Evolutionary conservation across 2,888 invertebrate species (phyloP), one percentile per base, ranked within the genome.

Genomic region (Pristionchus mayeri): DNA sequence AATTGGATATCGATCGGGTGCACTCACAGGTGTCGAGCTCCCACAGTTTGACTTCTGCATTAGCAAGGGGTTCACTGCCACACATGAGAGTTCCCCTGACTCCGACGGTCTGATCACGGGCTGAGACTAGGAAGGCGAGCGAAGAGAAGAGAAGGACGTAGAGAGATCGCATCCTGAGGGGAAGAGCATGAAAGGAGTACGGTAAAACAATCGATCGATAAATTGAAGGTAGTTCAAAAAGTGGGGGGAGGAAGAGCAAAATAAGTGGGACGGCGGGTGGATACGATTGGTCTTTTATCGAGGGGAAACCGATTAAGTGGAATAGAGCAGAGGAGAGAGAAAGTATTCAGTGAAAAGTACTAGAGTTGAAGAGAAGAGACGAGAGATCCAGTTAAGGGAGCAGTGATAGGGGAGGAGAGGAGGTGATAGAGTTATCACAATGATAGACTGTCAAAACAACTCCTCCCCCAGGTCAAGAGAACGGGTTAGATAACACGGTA

Each of bases 21-120:
- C 0, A 67, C 82, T 82, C 6, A 82, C 82, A 82, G 48, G 67
- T 82, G 82, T 82, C 82, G 34, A 82, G 82, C n/a, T 82, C 82
- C 82, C 82, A 82, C 82, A 82, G 82, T 54, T 82, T 82, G 82
- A 82, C 82, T 13, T 60, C 63, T 16, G 82, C 67, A 44, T 48
- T 34, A 13, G 82, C 34, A 3, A 82, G 82, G n/a, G 82, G 82
- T 13, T 60, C 52, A n/a, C 30, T 30, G 9, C 82, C 82, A 82
- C 82, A 82, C 48, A 48, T 82, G 48, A 82, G 82, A 60, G 48
- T 48, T 44, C 82, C 82, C n/a, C 63, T 40, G 27, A 67, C 67
- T 52, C 82, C 82, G 2, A 82, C 82, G 6, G 82, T 54, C 48
- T 82, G 82, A n/a, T 82, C 63, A 13, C 67, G 27, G 21, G 54